A percentile compares a stretch with the other conserved stretches of the same genome.
phyloP scores from a whole-genome alignment of 2,888 invertebrate genomes.

The Chloroclystis v-ata region DNA sequence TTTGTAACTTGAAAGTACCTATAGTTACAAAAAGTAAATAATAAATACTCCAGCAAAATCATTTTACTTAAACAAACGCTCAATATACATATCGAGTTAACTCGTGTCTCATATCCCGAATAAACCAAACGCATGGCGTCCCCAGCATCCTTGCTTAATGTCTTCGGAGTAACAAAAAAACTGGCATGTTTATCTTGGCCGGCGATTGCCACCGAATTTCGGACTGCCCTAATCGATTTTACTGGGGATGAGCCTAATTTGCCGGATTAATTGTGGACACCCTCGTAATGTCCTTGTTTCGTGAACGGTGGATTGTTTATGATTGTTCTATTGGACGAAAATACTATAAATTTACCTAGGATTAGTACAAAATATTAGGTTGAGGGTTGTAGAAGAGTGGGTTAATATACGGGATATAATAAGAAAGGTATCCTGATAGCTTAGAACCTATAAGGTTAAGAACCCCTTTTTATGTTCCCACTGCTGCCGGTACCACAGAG shows the following conservation, averaged over 20 bases:
- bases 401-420: too few relatives aligned
- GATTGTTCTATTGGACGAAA: not conserved
- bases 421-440: too few relatives aligned
- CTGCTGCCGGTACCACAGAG: too few relatives aligned
- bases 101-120: not conserved
- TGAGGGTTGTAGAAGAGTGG: too few relatives aligned
- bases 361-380: too few relatives aligned
- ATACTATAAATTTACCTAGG: too few relatives aligned
- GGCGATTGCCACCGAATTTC: conserved; percentile 58
- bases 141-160: conserved; percentile 74
- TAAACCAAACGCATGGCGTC: conserved; percentile 35
- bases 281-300: conserved; percentile 42
- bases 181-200: conserved; percentile 75
- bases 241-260: conserved; percentile 72
- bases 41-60: too few relatives aligned
- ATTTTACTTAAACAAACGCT: too few relatives aligned
- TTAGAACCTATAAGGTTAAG: too few relatives aligned
- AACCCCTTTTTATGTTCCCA: too few relatives aligned
- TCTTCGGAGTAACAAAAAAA: conserved; percentile 72
- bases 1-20: too few relatives aligned
- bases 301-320: conserved; percentile 71
- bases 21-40: too few relatives aligned
- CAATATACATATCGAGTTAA: conserved; percentile 20
- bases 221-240: conserved; percentile 70
- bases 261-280: conserved; percentile 75